Base-by-base conservation (phyloP, 2,797 vertebrate species). In the Tokudaia muenninki region DNA sequence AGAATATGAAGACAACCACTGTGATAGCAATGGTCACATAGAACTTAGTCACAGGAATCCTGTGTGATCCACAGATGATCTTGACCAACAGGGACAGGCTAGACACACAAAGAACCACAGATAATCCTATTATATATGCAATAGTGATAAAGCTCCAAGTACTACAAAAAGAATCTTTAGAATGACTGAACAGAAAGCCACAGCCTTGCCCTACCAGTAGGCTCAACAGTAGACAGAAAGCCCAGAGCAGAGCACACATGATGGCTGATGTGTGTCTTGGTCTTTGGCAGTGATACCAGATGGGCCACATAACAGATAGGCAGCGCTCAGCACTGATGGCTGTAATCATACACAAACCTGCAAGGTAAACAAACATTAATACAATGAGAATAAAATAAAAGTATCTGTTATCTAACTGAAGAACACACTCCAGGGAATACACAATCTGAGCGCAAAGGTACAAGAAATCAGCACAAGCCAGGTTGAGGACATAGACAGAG, bases 401-500 rank as follows among this genome's bases (percentile, higher is more conserved):
- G 8, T 1, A 2, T 3, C 10, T 59, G 4, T 0, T 1, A 55
- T 34, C 0, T 1, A 75, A 5, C 19, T 4, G 4, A 5, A 86
- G 6, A 22, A 92, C 1, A 19, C 0, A 0, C 1, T 7, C 0
- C 17, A 86, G 34, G 47, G 3, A 78, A 16, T 8, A 0, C 29
- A 31, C 4, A 47, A 50, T 16, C 59, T 37, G 31, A 63, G 16
- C 1, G 17, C 90, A 74, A 14, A 97, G 87, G 74, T 82, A 87
- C n/a, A 94, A 10, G 9, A 55, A 74, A 57, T 97, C 84, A 2
- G 96, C 91, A 9, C 31, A 7, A 0, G 78, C 74, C 61, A 97
- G 94, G 72, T 96, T 96, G 90, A 97, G 86, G 83, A 94, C 82
- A 50, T 96, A 94, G 41, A 94, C 10, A 0, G 93, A 78, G 84